Base-by-base conservation (phyloP, 2,797 vertebrate genomes). In the Vultur gryphus region DNA sequence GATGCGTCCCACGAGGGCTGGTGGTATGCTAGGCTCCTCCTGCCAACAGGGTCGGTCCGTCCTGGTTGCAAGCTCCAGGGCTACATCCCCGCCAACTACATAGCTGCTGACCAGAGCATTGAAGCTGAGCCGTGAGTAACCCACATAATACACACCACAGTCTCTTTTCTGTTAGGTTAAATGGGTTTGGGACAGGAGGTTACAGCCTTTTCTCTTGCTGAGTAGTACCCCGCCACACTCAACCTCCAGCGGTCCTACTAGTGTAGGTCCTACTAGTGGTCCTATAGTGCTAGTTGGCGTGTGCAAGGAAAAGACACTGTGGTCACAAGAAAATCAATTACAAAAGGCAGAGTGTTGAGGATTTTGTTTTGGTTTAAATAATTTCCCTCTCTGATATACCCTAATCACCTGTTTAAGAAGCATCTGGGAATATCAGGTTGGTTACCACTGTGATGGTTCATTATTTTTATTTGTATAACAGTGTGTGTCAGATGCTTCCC, bases 71-170 rank as follows among this genome's bases (percentile, higher is more conserved):
- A 93, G 41, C 96, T 97, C 33, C 39, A 97, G 69, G 99, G 99
- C 43, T 99, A 99, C 84, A 98, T 99, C 90, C 99, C 99, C 9
- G 98, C 99, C 11, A 99, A 99, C 89, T 99, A 99, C 77, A 98
- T 99, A 90, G 99, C 99, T 3, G 98, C 97, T 16, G 97, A 99
- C 93, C 98, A 98, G 89, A 99, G 99, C 77, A 97, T 99, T 2
- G 97, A 99, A 85, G 99, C 99, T 29, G 98, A 99, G 85, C 98
- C 97, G 99, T 99, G 86, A 99, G 99, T 99, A 97, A 25, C 49
- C 16, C 25, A 4, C 0, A 0, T 15, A 55, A 33, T 7, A 25
- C 41, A 46, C 26, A 33, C 48, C 2, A 1, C 8, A 23, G 11
- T 19, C 10, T 87, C 37, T 67, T 49, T 90, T 52, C n/a, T 80